phyloP scores from a whole-genome alignment of 2,113 vertebrate genomes.

The Psittacus erithacus region DNA sequence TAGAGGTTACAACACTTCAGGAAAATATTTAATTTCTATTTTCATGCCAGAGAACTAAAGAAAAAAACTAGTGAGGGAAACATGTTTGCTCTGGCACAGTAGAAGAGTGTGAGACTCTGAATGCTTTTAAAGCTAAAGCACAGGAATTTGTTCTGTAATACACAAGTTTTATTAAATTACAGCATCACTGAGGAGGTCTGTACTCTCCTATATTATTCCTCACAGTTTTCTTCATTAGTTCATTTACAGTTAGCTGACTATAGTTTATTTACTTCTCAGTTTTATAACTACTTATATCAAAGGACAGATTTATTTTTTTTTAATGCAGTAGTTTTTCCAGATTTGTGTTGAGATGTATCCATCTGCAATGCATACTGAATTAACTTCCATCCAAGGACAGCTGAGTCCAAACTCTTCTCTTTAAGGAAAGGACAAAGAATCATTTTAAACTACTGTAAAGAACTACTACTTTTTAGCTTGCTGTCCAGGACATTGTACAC shows the following conservation, averaged over 20 bases:
- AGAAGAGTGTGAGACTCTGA: background rate
- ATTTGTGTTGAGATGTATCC: background rate
- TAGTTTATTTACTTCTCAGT: background rate
- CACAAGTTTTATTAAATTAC: background rate
- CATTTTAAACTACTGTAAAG: background rate
- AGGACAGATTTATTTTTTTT: background rate
- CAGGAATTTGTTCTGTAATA: background rate
- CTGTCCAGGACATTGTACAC: background rate
- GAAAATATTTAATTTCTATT: constrained; percentile 50
- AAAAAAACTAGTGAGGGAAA: background rate
- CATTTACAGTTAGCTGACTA: background rate
- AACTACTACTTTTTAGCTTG: background rate
- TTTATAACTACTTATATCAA: background rate
- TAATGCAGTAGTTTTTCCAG: background rate
- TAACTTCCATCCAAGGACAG: background rate
- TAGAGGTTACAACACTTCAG: constrained; percentile 11
- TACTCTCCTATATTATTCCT: background rate
- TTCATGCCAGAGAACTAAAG: background rate
- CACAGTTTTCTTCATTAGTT: background rate
- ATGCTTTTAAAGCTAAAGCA: constrained; percentile 6
- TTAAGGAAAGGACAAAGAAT: background rate
- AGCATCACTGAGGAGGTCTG: background rate
- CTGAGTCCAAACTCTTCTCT: background rate
- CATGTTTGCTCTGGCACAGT: constrained; percentile 45
- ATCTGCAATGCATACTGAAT: background rate